Evolutionary conservation across 2,797 vertebrate species (phyloP), one percentile per base, ranked within the genome.

Genomic region (Ptychadena robeensis): DNA sequence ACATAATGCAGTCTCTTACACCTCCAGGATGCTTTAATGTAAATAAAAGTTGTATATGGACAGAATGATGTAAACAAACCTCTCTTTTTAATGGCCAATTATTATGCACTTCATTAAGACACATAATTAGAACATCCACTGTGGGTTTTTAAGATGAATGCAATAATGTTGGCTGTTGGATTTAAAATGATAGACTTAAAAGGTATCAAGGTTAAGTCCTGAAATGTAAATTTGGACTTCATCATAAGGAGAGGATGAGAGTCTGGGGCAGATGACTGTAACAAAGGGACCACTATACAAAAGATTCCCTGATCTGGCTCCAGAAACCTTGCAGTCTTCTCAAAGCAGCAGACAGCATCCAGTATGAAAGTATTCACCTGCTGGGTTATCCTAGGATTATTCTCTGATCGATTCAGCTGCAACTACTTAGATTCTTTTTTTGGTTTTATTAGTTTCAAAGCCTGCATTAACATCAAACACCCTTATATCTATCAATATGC

Each of bases 1-100:
- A 28, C 77, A 79, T 61, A 79, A 70, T 57, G 34, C 48, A n/a
- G 15, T 11, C 38, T 78, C 68, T 78, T 32, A 66, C 73, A 63
- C 73, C 34, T 65, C 35, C 37, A 65, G 37, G 11, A 14, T 61
- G n/a, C 32, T 74, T n/a, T n/a, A 61, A 28, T 44, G 74, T 77
- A 65, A 44, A 66, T 31, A 44, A 10, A 34, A 53, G 30, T 35
- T 67, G 40, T 77, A n/a, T 67, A 34, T 27, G 22, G n/a, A 57
- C 38, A 40, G 22, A 9, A 18, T 27, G n/a, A 78, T 78, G 40
- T 27, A 67, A 53, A 78, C 3, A 78, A 14, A 4, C 8, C 3
- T 31, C 28, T 35, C 63, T 67, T 31, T 65, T 65, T 12, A 66
- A 44, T 32, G 28, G 11, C 4, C 11, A n/a, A 40, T 40, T 64